Evolutionary conservation across 1,140 invertebrate genomes (phyloP).

Genomic region (Cylas formicarius): DNA sequence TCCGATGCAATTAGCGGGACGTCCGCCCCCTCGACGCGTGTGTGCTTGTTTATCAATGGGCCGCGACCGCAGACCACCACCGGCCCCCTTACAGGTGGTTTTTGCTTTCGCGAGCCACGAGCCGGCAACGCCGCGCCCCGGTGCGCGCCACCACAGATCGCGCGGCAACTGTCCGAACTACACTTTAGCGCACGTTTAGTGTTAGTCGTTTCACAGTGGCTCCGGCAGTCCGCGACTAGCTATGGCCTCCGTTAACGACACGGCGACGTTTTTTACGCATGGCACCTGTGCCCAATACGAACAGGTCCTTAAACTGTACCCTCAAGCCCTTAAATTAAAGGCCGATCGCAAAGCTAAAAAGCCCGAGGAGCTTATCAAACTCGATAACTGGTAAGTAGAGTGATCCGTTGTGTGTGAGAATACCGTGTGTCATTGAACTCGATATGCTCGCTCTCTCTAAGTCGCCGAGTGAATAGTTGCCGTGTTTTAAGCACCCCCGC

Average conservation of each 20-base stretch:
- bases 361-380: slow-evolving; percentile 85
- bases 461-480: slow-evolving; percentile 45
- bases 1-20: no score
- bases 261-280: slow-evolving; percentile 83
- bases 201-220: slow-evolving; percentile 11
- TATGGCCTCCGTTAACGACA: slow-evolving; percentile 79
- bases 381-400: slow-evolving; percentile 83
- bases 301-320: slow-evolving; percentile 80
- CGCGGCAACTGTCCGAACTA: slow-evolving; percentile 5
- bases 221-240: slow-evolving; percentile 18
- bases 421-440: slow-evolving; percentile 46
- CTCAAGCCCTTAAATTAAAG: slow-evolving; percentile 77
- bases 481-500: slow-evolving; percentile 48
- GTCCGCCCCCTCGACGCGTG: no score
- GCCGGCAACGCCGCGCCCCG: slow-evolving; percentile 11
- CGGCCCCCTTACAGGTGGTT: slow-evolving; percentile 23
- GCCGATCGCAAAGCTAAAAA: slow-evolving; percentile 82
- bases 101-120: slow-evolving; percentile 1
- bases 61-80: no score
- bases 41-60: no score
- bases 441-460: slow-evolving; percentile 34
- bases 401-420: slow-evolving; percentile 18
- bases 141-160: slow-evolving; percentile 10
- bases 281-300: slow-evolving; percentile 80
- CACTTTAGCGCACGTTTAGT: slow-evolving; percentile 8